Evolutionary conservation across 2,113 vertebrate genomes (phyloP), one percentile per base, ranked within the genome.

Genomic region (Anoplopoma fimbria): DNA sequence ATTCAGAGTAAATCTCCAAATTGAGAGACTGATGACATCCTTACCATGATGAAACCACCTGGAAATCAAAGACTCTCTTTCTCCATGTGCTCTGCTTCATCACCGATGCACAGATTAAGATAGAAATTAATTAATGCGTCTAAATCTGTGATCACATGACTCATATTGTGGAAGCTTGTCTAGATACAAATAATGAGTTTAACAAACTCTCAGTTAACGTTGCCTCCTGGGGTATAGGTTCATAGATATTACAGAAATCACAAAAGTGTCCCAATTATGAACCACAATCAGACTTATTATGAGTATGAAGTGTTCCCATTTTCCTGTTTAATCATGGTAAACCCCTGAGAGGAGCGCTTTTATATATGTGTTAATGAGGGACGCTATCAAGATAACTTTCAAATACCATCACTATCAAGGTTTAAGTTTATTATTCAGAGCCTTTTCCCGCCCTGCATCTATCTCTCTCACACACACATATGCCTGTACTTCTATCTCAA

Each of bases 1-100:
- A 4, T 45, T 49, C 34, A 47, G 51, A 75, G 6, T 38, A 51
- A 51, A 38, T 0, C 63, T 77, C 33, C 21, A 17, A 45, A 27
- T 61, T 58, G 47, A 70, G 19, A 23, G 27, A 58, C 42, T 70
- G 70, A 84, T 79, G 68, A 68, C 29, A 81, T 70, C 21, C 33
- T 29, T 19, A 36, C 9, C 17, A 19, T 79, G 85, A 89, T 82
- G 80, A 84, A 91, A 89, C n/a, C n/a, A 38, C 47, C 51, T 2
- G 14, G 23, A 51, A 77, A 58, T 65, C 19, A 47, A 33, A 31
- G 31, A 19, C 25, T 36, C n/a, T 75, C 4, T 47, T n/a, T 47
- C 21, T 47, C 1, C 17, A 12, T 31, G 25, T 61, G 51, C n/a
- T 77, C 53, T 14, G 45, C 73, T 69, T 69, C 67, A 70, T 76